Evolutionary conservation across 2,797 vertebrate genomes (phyloP).

Genomic region (Basileuterus tristriatus): DNA sequence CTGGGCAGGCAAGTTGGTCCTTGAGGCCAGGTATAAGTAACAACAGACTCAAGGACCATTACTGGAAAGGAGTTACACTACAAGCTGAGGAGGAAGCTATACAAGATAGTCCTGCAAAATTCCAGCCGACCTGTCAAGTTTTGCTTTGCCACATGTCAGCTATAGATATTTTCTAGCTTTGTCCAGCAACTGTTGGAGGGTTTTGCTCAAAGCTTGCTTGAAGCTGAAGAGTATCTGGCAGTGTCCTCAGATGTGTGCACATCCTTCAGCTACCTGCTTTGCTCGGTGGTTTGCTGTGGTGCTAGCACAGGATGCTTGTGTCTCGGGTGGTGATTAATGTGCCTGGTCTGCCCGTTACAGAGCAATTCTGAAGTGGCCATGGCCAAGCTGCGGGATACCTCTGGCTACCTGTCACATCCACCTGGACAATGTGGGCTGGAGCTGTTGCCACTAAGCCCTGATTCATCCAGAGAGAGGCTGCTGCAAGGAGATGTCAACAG

Average conservation of each 20-base stretch:
- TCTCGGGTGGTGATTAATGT: not conserved
- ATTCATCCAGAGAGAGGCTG: slow-evolving; percentile 24
- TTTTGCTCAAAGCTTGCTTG: not conserved
- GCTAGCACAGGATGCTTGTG: not conserved
- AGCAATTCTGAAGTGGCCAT: slow-evolving; percentile 29
- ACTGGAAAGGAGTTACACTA: not conserved
- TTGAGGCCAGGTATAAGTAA: not conserved
- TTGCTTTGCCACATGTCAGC: not conserved
- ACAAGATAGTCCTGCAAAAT: not conserved
- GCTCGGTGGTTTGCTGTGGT: rapidly evolving
- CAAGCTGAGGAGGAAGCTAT: not conserved
- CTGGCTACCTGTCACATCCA: slow-evolving; percentile 30
- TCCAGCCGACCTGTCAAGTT: not conserved
- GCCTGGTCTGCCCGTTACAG: slow-evolving; percentile 59
- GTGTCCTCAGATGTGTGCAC: not conserved
- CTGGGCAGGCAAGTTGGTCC: not conserved
- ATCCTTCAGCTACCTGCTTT: not conserved
- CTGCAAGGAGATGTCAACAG: slow-evolving; percentile 6
- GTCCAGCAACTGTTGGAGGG: rapidly evolving
- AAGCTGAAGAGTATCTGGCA: not conserved
- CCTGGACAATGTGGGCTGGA: slow-evolving; percentile 37
- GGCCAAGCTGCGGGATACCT: slow-evolving; percentile 18
- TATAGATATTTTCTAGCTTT: not conserved
- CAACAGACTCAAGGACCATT: not conserved
- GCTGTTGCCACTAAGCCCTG: slow-evolving; percentile 27